A percentile compares a stretch with the other conserved stretches of the same genome.
phyloP scores from a whole-genome alignment of 2,113 vertebrate species.

The Grammomys dolichurus region DNA sequence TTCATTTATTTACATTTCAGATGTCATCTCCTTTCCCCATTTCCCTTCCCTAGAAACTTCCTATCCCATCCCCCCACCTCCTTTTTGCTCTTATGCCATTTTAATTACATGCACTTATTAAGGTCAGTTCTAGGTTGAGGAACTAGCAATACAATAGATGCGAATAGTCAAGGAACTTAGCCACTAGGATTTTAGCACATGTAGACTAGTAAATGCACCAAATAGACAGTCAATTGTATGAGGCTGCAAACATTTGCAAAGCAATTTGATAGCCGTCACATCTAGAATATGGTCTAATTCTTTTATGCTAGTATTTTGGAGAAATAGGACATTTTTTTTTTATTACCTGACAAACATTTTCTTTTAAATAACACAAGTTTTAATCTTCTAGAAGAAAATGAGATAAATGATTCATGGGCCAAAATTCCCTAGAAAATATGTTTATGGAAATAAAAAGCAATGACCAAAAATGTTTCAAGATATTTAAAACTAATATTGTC shows the following conservation, averaged over 20 bases:
- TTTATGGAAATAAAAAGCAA: slow-evolving; percentile 6
- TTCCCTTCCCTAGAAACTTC: too few species aligned
- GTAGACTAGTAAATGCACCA: slow-evolving; percentile 29
- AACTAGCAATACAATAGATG: too few species aligned
- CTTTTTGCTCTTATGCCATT: too few species aligned
- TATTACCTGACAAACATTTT: slow-evolving; percentile 31
- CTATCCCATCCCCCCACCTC: too few species aligned
- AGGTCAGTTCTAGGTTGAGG: too few species aligned
- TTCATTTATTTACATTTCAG: too few species aligned
- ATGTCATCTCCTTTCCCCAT: too few species aligned
- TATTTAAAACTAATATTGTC: not conserved
- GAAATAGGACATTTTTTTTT: not conserved
- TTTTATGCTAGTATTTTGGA: not conserved
- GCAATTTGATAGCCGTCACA: not conserved
- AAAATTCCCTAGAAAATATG: not conserved
- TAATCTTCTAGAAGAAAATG: slow-evolving; percentile 36
- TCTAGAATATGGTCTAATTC: not conserved
- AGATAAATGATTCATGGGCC: slow-evolving; percentile 14
- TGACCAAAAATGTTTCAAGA: slow-evolving; percentile 13
- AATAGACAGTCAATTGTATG: not conserved
- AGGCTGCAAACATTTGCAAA: slow-evolving; percentile 20
- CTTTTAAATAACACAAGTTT: slow-evolving; percentile 49
- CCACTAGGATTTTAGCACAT: not conserved
- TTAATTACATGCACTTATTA: too few species aligned
- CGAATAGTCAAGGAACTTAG: not conserved